Conservation (phyloP, 1,140 invertebrate genomes). For the Penaeus japonicus region DNA sequence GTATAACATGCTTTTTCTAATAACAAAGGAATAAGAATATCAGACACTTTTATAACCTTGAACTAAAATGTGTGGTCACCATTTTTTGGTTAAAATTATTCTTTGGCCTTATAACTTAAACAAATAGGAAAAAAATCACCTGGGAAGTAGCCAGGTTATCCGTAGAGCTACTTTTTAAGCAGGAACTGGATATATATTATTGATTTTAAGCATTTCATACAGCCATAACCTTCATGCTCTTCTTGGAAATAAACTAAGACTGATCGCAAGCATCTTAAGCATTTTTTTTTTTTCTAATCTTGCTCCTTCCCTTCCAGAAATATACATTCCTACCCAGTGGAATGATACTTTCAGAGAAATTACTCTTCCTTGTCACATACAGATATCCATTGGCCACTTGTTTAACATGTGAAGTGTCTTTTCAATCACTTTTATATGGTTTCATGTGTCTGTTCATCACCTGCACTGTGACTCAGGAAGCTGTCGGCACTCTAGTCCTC, state of each 20-base stretch:
- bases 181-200: conserved; percentile 44
- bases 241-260: conserved; percentile 33
- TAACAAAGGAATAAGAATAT: neutral
- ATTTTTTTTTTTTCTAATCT: conserved; percentile 27
- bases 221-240: conserved; percentile 34
- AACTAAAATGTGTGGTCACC: conserved; percentile 10
- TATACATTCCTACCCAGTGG: conserved; percentile 29
- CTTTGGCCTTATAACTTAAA: conserved; percentile 49
- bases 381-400: conserved; percentile 17
- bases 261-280: conserved; percentile 41
- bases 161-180: conserved; percentile 49
- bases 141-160: conserved; percentile 50
- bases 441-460: conserved; percentile 27
- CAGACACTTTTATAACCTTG: neutral
- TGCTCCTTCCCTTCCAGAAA: conserved; percentile 25
- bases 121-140: conserved; percentile 40
- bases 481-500: conserved; percentile 31
- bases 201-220: conserved; percentile 41
- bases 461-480: conserved; percentile 33
- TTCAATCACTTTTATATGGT: conserved; percentile 15
- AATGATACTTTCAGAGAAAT: conserved; percentile 7
- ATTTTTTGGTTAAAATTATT: conserved; percentile 50
- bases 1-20: neutral
- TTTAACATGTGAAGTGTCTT: conserved; percentile 23
- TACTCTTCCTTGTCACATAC: conserved; percentile 20